These are phyloP conservation scores for Sceloporus undulatus DNA, from an alignment of 2,113 vertebrate species.

Conservation along the genomic window DNA sequence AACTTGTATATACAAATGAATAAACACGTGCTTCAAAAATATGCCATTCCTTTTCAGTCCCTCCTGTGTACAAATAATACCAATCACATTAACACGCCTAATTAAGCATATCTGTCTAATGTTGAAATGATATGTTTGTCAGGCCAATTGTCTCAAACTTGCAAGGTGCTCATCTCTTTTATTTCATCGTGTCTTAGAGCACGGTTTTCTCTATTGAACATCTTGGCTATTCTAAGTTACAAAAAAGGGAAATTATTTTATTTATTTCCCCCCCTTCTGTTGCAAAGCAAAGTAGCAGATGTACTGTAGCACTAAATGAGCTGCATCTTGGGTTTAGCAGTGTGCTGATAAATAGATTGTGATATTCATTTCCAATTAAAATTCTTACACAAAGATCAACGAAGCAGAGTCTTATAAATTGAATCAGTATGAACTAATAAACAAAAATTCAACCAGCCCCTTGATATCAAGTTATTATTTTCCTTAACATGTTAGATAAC, in stretches of 20 bases:
- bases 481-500: conserved; percentile 78
- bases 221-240: background rate
- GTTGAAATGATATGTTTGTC: background rate
- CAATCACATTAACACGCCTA: background rate
- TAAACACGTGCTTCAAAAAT: background rate
- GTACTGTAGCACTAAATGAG: conserved; percentile 77
- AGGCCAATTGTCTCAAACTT: background rate
- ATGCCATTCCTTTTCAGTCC: background rate
- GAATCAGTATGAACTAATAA: conserved; percentile 83
- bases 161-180: background rate
- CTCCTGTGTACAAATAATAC: background rate
- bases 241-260: background rate
- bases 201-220: background rate
- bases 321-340: conserved; percentile 74
- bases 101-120: background rate
- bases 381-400: conserved; percentile 83
- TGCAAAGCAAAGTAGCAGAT: conserved; percentile 81
- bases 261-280: conserved; percentile 43
- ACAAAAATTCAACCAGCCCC: conserved; percentile 76
- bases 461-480: conserved; percentile 79
- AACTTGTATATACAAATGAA: background rate
- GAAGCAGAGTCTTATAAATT: conserved; percentile 84
- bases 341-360: conserved; percentile 82
- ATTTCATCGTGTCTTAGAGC: background rate
- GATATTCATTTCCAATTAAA: conserved; percentile 86